A percentile compares a stretch with the other conserved stretches of the same genome.
Evolutionary conservation across 2,113 vertebrate genomes (phyloP).

Genomic region (Aythya baeri): DNA sequence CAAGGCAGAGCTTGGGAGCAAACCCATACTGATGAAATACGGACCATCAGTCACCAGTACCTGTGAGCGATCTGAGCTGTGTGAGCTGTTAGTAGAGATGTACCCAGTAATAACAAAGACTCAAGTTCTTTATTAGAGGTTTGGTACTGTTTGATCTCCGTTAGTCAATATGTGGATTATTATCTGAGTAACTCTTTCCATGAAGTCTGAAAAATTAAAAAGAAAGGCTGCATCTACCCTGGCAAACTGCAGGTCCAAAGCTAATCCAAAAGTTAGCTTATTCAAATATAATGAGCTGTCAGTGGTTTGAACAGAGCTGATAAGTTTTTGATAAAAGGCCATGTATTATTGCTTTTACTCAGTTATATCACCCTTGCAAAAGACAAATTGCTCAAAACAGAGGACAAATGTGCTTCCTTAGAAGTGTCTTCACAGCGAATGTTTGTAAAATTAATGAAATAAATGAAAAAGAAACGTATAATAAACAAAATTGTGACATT

Average conservation of each 20-base stretch:
- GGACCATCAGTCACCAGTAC: rapidly evolving
- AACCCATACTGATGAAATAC: not conserved
- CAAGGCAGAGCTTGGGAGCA: not conserved
- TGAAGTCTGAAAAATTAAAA: not conserved
- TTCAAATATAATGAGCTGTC: conserved; percentile 13
- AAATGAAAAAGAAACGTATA: conserved; percentile 35
- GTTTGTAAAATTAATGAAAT: conserved; percentile 51
- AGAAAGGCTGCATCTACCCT: not conserved
- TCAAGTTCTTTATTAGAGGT: not conserved
- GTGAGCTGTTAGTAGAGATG: not conserved
- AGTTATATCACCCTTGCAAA: not conserved
- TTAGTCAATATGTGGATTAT: not conserved
- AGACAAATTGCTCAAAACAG: conserved; percentile 37
- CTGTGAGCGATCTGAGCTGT: not conserved
- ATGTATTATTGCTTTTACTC: conserved; percentile 8
- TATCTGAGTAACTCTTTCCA: not conserved
- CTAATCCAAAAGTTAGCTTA: not conserved
- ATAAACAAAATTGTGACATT: conserved; percentile 55
- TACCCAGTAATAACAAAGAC: not conserved
- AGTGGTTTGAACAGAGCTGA: not conserved
- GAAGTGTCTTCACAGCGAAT: not conserved
- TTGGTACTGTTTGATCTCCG: not conserved
- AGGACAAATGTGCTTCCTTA: conserved; percentile 21
- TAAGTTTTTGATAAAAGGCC: conserved; percentile 53
- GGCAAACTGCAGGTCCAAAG: not conserved